Percentiles rank a stretch among this genome's conserved stretches.
Evolutionary conservation across 2,113 vertebrate species (phyloP).

Genomic region (Egretta garzetta): DNA sequence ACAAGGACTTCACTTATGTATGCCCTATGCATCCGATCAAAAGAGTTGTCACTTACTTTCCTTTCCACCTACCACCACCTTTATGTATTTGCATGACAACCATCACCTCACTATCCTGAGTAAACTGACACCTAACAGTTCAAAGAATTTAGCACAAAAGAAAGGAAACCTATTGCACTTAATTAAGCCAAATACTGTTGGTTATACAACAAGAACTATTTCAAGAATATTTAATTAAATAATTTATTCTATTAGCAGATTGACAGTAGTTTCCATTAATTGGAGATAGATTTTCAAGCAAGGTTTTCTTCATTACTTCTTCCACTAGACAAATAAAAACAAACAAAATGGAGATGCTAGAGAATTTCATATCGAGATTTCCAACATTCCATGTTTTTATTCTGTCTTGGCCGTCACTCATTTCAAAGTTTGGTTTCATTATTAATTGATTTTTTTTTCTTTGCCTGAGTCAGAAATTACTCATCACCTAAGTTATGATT

Average conservation of each 20-base stretch:
- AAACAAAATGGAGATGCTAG: background rate
- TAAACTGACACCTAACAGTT: background rate
- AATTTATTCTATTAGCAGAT: background rate
- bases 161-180: background rate
- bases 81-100: background rate
- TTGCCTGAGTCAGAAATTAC: constrained; percentile 22
- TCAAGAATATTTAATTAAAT: background rate
- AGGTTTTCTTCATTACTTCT: background rate
- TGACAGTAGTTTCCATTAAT: background rate
- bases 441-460: background rate
- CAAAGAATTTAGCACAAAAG: background rate
- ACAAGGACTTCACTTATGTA: background rate
- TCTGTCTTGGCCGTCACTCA: background rate
- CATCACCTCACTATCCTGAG: background rate
- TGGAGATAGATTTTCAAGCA: background rate
- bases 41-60: background rate
- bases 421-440: background rate
- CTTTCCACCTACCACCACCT: background rate
- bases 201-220: background rate
- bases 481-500: background rate
- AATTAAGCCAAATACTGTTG: background rate
- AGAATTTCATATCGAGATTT: background rate
- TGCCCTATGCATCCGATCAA: background rate
- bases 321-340: background rate
- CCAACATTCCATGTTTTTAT: background rate